These are phyloP conservation scores for Thamnophis elegans DNA, from an alignment of 2,797 vertebrate species.

Conservation along the genomic window DNA sequence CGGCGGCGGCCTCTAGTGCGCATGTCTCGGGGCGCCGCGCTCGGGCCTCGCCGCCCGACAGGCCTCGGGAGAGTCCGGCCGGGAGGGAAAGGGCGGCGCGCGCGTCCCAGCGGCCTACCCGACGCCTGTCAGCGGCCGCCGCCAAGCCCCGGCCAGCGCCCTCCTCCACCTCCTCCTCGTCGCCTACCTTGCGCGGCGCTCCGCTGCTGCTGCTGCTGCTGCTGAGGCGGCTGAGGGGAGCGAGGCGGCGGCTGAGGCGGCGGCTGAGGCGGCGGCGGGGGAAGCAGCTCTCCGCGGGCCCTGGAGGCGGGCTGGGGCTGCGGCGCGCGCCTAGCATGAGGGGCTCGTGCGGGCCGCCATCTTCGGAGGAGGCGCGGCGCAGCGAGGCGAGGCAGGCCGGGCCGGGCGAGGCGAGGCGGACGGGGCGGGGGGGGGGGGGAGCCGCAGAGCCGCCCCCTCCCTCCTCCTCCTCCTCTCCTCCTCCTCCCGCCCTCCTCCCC, in stretches of 20 bases:
- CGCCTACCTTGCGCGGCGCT: not conserved
- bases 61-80: too few relatives aligned
- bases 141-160: not conserved
- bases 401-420: not conserved
- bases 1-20: not conserved
- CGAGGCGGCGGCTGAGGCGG: not conserved
- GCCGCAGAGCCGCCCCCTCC: not conserved
- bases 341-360: conserved; percentile 71
- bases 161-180: too few relatives aligned
- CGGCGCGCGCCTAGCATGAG: conserved; percentile 64
- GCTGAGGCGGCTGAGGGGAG: not conserved
- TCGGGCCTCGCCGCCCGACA: not conserved
- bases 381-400: not conserved
- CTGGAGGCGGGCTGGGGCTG: conserved; percentile 51
- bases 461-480: not conserved
- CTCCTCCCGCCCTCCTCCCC: too few relatives aligned
- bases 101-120: not conserved
- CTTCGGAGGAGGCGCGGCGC: conserved; percentile 47
- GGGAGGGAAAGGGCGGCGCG: not conserved
- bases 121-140: not conserved
- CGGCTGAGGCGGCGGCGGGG: not conserved
- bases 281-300: conserved; percentile 41
- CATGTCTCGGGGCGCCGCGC: not conserved
- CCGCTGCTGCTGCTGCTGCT: not conserved
- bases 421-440: not conserved